These are phyloP conservation scores for Meghimatium bilineatum DNA, from an alignment of 2,888 invertebrate genomes.

Conservation along the genomic window DNA sequence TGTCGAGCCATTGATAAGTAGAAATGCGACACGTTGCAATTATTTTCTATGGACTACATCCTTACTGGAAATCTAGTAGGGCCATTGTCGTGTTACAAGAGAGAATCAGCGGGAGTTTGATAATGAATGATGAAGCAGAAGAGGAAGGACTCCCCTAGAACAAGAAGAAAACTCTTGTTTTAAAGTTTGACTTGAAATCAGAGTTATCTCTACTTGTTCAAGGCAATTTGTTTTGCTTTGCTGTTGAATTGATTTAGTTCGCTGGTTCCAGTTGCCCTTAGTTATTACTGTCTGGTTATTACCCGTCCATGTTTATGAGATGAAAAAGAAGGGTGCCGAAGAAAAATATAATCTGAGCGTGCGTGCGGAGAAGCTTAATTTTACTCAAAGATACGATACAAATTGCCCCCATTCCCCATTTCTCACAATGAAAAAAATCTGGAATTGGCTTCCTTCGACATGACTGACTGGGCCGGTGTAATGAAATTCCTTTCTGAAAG, in stretches of 20 bases:
- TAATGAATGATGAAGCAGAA: no score
- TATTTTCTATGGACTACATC: no score
- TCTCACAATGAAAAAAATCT: not conserved
- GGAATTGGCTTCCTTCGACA: not conserved
- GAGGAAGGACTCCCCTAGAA: no score
- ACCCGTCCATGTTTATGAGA: not conserved
- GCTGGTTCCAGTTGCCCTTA: not conserved
- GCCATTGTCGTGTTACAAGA: no score
- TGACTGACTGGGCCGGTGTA: not conserved
- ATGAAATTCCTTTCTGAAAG: not conserved
- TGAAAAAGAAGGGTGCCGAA: no score
- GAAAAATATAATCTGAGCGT: not conserved
- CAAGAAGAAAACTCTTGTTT: not conserved
- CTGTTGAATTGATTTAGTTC: not conserved
- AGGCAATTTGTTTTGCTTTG: not conserved
- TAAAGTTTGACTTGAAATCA: not conserved
- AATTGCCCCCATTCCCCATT: not conserved
- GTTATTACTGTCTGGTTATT: not conserved
- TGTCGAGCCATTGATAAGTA: no score
- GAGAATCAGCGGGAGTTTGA: no score
- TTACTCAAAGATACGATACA: not conserved
- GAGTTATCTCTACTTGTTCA: not conserved
- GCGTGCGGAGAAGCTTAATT: not conserved
- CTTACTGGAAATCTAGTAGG: no score
- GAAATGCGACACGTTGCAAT: no score